phyloP scores from a whole-genome alignment of 2,888 invertebrate genomes.

The Pterobdella sp. region DNA sequence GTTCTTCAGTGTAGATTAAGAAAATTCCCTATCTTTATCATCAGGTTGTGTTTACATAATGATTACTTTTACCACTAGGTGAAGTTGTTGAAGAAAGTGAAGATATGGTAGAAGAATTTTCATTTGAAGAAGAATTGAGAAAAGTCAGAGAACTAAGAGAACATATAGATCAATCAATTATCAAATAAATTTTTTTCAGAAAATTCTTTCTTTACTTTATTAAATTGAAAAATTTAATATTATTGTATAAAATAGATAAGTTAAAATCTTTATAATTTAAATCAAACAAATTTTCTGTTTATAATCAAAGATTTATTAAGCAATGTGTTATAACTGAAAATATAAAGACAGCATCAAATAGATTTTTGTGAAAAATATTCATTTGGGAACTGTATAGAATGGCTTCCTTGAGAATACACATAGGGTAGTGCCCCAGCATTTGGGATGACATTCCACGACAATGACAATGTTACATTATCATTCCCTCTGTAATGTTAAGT shows the following conservation, averaged over 20 bases:
- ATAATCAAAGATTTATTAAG: neutral
- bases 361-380: slow-evolving; percentile 24
- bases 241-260: neutral
- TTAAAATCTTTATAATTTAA: neutral
- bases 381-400: slow-evolving; percentile 78
- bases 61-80: too few relatives aligned
- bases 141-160: slow-evolving; percentile 25
- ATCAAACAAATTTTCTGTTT: neutral
- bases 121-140: slow-evolving; percentile 28
- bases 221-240: neutral
- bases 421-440: slow-evolving; percentile 91
- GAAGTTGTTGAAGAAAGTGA: too few relatives aligned
- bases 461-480: slow-evolving; percentile 82
- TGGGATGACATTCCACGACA: slow-evolving; percentile 96
- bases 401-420: slow-evolving; percentile 71
- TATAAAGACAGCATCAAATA: slow-evolving; percentile 2
- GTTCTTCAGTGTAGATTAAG: neutral
- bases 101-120: slow-evolving; percentile 33
- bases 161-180: neutral
- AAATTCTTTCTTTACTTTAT: neutral
- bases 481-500: slow-evolving; percentile 64
- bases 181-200: neutral
- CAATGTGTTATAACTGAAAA: too few relatives aligned
- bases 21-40: neutral
- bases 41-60: neutral